Base-by-base conservation (phyloP, 2,113 vertebrate species). In the Podarcis cretensis region DNA sequence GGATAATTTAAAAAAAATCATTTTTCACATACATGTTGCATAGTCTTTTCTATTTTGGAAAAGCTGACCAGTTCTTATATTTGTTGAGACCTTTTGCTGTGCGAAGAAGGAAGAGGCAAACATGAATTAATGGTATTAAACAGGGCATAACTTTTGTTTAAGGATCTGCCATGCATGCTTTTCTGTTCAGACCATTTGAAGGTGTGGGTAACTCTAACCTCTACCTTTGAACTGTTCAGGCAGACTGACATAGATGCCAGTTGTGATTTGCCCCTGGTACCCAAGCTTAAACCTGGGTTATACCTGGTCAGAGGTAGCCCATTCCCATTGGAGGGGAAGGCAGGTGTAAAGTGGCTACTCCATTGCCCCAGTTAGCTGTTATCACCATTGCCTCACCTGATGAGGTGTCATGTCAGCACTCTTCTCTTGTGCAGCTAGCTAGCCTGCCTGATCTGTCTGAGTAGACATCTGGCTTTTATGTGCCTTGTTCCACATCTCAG, bases 1-100 rank as follows among this genome's bases (percentile, higher is more conserved):
- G 95, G 48, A 40, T 85, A 74, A 84, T 16, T 32, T 32, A 89
- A 2, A 81, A 83, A 82, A 75, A 91, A 89, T 4, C 7, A 8
- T 69, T 7, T 85, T 89, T 65, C 83, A 90, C 40, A 30, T 25
- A 25, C 75, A 4, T 73, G 1, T 90, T 92, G 20, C 14, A 25
- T 18, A 40, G 37, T n/a, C 68, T 74, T 86, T 1, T 5, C 90
- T 18, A 68, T 37, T 81, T 48, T 18, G 69, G 7, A n/a, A 7
- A 13, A 32, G n/a, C 30, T 27, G 69, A 73, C 25, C 12, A 14
- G 13, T 74, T 35, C 71, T 48, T 32, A 40, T n/a, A 16, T 30
- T 63, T 78, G 59, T 76, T 23, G 18, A 81, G 23, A 65, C 32
- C 18, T 81, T 16, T 27, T 81, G 16, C 30, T 59, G 16, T 59